Base-by-base conservation (phyloP, 2,888 invertebrate genomes). In the Parnassius orleans region DNA sequence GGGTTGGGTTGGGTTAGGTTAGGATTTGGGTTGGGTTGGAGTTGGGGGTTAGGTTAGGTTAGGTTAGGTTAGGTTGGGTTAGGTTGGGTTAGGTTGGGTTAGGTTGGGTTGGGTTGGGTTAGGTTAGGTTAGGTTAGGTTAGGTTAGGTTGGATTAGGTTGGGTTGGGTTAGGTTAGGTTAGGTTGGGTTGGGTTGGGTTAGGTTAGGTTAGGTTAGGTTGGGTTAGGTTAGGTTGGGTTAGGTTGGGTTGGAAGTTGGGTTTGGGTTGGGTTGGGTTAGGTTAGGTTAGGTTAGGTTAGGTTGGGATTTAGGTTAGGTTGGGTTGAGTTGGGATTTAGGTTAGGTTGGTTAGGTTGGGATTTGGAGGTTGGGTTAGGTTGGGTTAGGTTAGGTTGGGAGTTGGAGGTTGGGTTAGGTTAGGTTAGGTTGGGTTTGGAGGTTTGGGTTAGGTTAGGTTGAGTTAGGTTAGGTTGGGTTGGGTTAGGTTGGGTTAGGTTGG, bases 381-480 rank as follows among this genome's bases (percentile, higher is more conserved):
- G 60, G 64, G 64, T 64, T 64, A 64, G 64, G 64, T 64, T 64
- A 60, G 64, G 64, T 64, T 64, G 60, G 64, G n/a, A n/a, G 64
- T 64, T 64, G 60, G n/a, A n/a, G 64, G 64, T 64, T 64, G 60
- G 64, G 64, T 64, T 64, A 64, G 64, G 64, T 64, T 64, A 60
- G 64, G 64, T 64, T 63, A 59, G 63, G 62, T 62, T 62, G 57
- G 62, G 62, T 62, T 62, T 57, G 62, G 61, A 9, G 9, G 5
- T 42, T 42, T 9, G 42, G 42, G 5, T 61, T 59, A 59, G 59
- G 58, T 63, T 59, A 55, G 59, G 58, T 63, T 59, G 55, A 59
- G 58, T 63, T 59, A 59, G 63, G 58, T 63, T 59, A 59, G 63
- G 63, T 63, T 63, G 57, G 59, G 59, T 63, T 60, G 55, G 63